phyloP scores from a whole-genome alignment of 2,888 invertebrate species.

The Pandemis heparana region DNA sequence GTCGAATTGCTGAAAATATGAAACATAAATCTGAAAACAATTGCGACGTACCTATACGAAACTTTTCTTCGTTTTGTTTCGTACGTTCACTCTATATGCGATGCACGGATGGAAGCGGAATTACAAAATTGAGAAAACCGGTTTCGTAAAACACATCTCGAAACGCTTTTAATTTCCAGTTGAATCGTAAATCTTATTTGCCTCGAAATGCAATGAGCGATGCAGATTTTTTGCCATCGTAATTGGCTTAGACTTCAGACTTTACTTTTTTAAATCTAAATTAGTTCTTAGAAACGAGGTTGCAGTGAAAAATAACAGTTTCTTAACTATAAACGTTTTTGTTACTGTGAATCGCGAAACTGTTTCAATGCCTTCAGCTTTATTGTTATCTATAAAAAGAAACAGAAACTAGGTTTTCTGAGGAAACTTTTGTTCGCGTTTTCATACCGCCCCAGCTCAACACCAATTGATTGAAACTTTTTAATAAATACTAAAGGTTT shows the following conservation, averaged over 20 bases:
- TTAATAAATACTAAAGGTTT: neutral
- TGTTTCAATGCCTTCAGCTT: slow-evolving; percentile 8
- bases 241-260: neutral
- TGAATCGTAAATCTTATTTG: slow-evolving; percentile 30
- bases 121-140: slow-evolving; percentile 23
- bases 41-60: too few species aligned
- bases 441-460: slow-evolving; percentile 19
- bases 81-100: slow-evolving; percentile 25
- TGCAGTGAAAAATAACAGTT: slow-evolving; percentile 7
- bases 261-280: slow-evolving; percentile 2
- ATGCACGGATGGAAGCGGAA: slow-evolving; percentile 21
- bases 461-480: slow-evolving; percentile 1
- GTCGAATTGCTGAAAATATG: neutral
- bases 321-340: neutral
- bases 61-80: slow-evolving; percentile 14
- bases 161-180: slow-evolving; percentile 20
- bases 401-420: slow-evolving; percentile 16
- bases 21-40: slow-evolving; percentile 22
- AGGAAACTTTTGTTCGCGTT: slow-evolving; percentile 25
- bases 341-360: neutral
- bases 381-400: slow-evolving; percentile 17
- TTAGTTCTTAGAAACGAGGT: slow-evolving; percentile 1
- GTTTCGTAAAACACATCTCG: slow-evolving; percentile 15
- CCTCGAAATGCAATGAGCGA: neutral
- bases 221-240: neutral